Conservation (phyloP, 2,113 vertebrate species). For the Dromaius novaehollandiae region DNA sequence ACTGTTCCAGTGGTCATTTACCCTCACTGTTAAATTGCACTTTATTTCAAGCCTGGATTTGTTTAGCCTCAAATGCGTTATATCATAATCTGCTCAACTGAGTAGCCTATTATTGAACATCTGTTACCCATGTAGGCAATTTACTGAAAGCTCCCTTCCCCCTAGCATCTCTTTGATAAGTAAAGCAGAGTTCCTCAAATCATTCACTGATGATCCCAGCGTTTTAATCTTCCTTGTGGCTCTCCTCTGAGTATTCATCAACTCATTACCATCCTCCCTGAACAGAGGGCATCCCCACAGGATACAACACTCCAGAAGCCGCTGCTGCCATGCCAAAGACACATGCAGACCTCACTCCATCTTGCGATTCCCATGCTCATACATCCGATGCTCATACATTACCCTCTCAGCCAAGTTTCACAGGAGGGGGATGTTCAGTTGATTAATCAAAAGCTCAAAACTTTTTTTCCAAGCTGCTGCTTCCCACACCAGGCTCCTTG, state of each 20-base stretch:
- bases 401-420: constrained; percentile 36
- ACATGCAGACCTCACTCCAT: neutral
- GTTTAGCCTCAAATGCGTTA: constrained; percentile 34
- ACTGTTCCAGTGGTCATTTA: neutral
- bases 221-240: constrained; percentile 7
- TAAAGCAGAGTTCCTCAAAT: constrained; percentile 36
- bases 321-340: constrained; percentile 2
- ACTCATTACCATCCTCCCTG: neutral
- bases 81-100: constrained; percentile 53
- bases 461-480: constrained; percentile 44
- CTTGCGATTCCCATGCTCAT: neutral
- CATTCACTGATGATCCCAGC: neutral
- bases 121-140: constrained; percentile 50
- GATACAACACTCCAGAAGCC: constrained; percentile 21
- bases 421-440: constrained; percentile 19
- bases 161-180: constrained; percentile 21
- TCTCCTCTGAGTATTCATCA: neutral
- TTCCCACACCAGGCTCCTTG: neutral
- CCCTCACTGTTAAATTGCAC: neutral
- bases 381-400: constrained; percentile 22
- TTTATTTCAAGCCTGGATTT: constrained; percentile 36
- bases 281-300: constrained; percentile 57
- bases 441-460: constrained; percentile 50
- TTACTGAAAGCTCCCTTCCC: constrained; percentile 30
- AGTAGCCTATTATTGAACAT: constrained; percentile 43